Percentiles rank a stretch among this genome's conserved stretches.
phyloP scores from a whole-genome alignment of 35 echinoderm and acorn worm species.

The Diadema setosum region DNA sequence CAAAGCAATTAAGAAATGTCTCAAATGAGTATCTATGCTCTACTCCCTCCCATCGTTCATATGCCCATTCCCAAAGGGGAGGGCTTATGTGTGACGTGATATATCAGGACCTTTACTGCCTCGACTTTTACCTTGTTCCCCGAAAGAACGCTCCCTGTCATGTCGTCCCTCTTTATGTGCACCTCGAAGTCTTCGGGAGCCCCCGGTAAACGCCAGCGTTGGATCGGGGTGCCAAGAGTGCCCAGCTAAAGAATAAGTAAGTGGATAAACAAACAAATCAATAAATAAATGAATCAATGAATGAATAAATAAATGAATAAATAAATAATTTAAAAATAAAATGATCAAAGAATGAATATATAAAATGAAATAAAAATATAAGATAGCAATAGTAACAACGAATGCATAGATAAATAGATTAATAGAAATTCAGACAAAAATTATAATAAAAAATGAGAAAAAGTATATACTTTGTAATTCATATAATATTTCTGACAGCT shows the following conservation, averaged over 20 bases:
- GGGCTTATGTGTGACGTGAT: neutral
- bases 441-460: neutral
- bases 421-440: neutral
- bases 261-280: neutral
- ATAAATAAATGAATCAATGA: neutral
- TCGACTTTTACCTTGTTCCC: constrained; percentile 73
- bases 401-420: neutral
- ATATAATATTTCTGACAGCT: too few species aligned
- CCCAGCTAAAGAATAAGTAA: constrained; percentile 18
- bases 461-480: too few species aligned
- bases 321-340: neutral
- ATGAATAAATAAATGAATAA: neutral
- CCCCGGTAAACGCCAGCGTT: constrained; percentile 72
- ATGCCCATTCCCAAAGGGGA: neutral
- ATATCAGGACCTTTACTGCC: neutral
- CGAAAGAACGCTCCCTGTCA: constrained; percentile 58
- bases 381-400: neutral
- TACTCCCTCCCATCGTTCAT: neutral
- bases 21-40: neutral
- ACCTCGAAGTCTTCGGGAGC: constrained; percentile 71
- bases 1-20: too few species aligned
- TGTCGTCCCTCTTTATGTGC: constrained; percentile 82
- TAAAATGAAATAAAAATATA: too few species aligned
- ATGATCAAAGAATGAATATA: neutral
- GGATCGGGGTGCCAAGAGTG: constrained; percentile 60